Evolutionary conservation across 37 sponge, comb jelly and placozoan genomes (phyloP).

Genomic region (Aphrocallistes beatrix): DNA sequence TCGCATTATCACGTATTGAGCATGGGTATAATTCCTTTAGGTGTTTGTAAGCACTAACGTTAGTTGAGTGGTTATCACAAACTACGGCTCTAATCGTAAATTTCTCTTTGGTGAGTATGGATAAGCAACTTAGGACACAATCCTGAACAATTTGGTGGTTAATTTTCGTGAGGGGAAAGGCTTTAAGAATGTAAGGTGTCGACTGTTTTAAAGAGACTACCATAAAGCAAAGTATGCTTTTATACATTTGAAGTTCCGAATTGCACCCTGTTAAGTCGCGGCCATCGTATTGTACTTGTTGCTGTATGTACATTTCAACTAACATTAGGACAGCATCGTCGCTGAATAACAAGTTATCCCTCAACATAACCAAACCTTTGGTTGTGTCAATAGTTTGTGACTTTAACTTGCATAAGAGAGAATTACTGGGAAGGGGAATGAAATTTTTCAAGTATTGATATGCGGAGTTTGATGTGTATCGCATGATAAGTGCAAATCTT

Average conservation of each 20-base stretch:
- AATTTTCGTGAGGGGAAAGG: background rate
- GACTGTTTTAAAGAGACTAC: constrained; percentile 6
- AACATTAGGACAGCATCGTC: background rate
- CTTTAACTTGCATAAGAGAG: constrained; percentile 3
- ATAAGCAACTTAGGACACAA: background rate
- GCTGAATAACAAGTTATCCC: constrained; percentile 17
- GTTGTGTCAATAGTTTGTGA: background rate
- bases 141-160: constrained; percentile 14
- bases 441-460: background rate
- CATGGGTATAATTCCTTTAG: background rate
- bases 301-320: constrained; percentile 17
- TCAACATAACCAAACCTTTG: background rate
- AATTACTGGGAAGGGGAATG: constrained; percentile 16
- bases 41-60: background rate
- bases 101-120: background rate
- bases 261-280: constrained; percentile 4
- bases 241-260: constrained; percentile 12
- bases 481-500: constrained; percentile 15
- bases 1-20: background rate
- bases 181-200: constrained; percentile 10
- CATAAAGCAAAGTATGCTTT: background rate
- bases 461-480: background rate
- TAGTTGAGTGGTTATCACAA: background rate
- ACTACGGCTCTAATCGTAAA: background rate
- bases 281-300: constrained; percentile 14